Percentiles rank a stretch among this genome's conserved stretches.
These are phyloP conservation scores for Drosophila truncata DNA, from an alignment of 1,140 invertebrate genomes.

Conservation along the genomic window DNA sequence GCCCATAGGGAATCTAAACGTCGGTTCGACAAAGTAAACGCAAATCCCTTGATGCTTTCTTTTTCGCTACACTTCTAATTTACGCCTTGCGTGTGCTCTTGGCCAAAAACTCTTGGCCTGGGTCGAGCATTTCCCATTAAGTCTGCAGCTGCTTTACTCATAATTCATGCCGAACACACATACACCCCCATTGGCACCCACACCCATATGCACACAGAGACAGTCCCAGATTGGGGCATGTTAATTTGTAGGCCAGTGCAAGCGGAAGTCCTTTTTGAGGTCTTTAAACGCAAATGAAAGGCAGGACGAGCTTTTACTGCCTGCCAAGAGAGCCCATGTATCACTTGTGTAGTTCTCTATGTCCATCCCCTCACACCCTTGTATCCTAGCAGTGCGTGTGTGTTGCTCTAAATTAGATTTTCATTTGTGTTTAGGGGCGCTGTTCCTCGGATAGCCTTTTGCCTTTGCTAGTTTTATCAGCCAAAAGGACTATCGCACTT, in stretches of 20 bases:
- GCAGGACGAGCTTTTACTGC: slow-evolving; percentile 75
- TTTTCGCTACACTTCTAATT: slow-evolving; percentile 66
- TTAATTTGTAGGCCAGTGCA: slow-evolving; percentile 80
- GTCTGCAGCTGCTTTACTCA: slow-evolving; percentile 80
- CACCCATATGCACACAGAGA: slow-evolving; percentile 15
- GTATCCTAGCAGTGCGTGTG: slow-evolving; percentile 45
- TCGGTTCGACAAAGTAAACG: not conserved
- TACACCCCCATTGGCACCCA: slow-evolving; percentile 13
- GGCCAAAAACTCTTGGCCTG: slow-evolving; percentile 42
- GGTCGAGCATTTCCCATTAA: slow-evolving; percentile 74
- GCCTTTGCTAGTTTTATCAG: slow-evolving; percentile 35
- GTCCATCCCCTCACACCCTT: not conserved
- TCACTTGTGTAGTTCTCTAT: slow-evolving; percentile 54
- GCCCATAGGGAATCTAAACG: not conserved
- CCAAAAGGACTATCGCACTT: slow-evolving; percentile 45
- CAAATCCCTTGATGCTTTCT: not conserved
- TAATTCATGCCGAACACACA: slow-evolving; percentile 68
- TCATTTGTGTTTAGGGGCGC: slow-evolving; percentile 58
- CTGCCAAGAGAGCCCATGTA: slow-evolving; percentile 72
- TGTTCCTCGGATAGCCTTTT: slow-evolving; percentile 17
- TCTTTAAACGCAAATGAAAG: slow-evolving; percentile 83
- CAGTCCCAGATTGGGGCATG: slow-evolving; percentile 69
- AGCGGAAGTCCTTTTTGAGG: slow-evolving; percentile 77
- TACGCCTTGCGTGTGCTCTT: slow-evolving; percentile 74
- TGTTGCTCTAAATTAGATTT: slow-evolving; percentile 79